Percentiles rank a stretch among this genome's conserved stretches.
These are phyloP conservation scores for Eulithis testata DNA, from an alignment of 2,888 invertebrate species.

Conservation along the genomic window DNA sequence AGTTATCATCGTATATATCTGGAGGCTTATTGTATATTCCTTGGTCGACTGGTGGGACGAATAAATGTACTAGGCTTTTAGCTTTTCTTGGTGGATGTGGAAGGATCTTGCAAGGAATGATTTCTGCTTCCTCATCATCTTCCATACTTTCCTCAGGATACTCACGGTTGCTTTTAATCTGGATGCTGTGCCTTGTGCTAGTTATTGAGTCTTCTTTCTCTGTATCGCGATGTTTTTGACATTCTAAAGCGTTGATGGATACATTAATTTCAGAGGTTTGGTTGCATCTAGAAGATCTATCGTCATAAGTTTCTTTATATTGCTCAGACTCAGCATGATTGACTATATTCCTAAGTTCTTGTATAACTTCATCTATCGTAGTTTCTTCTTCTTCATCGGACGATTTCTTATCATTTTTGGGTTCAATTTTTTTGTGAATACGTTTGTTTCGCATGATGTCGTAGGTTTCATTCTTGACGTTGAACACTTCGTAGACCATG, in stretches of 20 bases:
- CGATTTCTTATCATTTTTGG: slow-evolving; percentile 67
- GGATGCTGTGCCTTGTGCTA: slow-evolving; percentile 80
- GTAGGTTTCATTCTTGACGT: slow-evolving; percentile 84
- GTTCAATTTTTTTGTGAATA: slow-evolving; percentile 72
- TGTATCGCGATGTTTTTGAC: slow-evolving; percentile 64
- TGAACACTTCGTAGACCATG: slow-evolving; percentile 86
- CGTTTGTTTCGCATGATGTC: slow-evolving; percentile 77
- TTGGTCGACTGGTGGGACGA: slow-evolving; percentile 86
- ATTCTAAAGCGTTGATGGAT: slow-evolving; percentile 64
- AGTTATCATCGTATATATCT: slow-evolving; percentile 83
- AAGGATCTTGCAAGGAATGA: slow-evolving; percentile 90
- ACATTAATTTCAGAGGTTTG: slow-evolving; percentile 75
- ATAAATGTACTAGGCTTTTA: slow-evolving; percentile 88
- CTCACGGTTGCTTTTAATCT: slow-evolving; percentile 76
- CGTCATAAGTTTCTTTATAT: slow-evolving; percentile 72
- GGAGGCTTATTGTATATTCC: slow-evolving; percentile 82
- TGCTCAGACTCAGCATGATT: slow-evolving; percentile 92
- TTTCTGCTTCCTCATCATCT: slow-evolving; percentile 86
- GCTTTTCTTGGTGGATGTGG: slow-evolving; percentile 93
- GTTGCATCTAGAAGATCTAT: slow-evolving; percentile 69
- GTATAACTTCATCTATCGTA: slow-evolving; percentile 94
- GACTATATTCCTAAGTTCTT: slow-evolving; percentile 92
- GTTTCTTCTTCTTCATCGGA: slow-evolving; percentile 90
- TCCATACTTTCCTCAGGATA: slow-evolving; percentile 79
- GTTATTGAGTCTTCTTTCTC: slow-evolving; percentile 83